Percentiles rank a stretch among this genome's conserved stretches.
These are phyloP conservation scores for Eulemur rufifrons DNA, from an alignment of 2,113 vertebrate genomes.

Conservation along the genomic window DNA sequence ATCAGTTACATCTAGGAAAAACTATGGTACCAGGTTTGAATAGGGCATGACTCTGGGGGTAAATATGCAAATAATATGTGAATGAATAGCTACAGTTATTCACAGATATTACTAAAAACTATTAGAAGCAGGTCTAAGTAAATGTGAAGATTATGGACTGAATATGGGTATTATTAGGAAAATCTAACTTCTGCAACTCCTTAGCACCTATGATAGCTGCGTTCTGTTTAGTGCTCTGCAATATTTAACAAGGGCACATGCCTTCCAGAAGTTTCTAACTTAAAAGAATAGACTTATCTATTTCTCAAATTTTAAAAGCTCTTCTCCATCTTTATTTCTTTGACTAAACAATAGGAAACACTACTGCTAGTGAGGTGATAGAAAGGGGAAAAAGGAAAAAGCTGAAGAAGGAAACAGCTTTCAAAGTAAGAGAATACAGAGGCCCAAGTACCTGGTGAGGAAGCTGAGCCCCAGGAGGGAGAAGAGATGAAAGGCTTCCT, in stretches of 20 bases:
- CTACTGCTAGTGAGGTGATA: not conserved
- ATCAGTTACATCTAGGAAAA: slow-evolving; percentile 46
- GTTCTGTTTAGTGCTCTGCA: not conserved
- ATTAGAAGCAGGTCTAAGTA: not conserved
- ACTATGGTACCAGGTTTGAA: not conserved
- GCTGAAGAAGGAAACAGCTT: slow-evolving; percentile 5
- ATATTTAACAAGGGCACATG: not conserved
- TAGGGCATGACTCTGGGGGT: not conserved
- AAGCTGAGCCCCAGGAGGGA: not conserved
- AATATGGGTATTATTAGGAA: slow-evolving; percentile 10
- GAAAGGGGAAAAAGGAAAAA: not conserved
- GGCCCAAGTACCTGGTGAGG: not conserved
- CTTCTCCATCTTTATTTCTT: not conserved
- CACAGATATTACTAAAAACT: not conserved
- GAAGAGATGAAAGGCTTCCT: not conserved
- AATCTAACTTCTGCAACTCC: not conserved
- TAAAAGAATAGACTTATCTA: not conserved
- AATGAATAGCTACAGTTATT: not conserved
- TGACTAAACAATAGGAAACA: slow-evolving; percentile 7
- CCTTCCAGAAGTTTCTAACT: not conserved
- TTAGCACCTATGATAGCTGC: not conserved
- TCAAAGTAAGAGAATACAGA: not conserved
- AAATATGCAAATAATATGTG: not conserved
- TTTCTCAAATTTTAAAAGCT: slow-evolving; percentile 6
- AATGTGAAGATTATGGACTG: not conserved